phyloP scores from a whole-genome alignment of 2,888 invertebrate species.

The Perdita meconis region DNA sequence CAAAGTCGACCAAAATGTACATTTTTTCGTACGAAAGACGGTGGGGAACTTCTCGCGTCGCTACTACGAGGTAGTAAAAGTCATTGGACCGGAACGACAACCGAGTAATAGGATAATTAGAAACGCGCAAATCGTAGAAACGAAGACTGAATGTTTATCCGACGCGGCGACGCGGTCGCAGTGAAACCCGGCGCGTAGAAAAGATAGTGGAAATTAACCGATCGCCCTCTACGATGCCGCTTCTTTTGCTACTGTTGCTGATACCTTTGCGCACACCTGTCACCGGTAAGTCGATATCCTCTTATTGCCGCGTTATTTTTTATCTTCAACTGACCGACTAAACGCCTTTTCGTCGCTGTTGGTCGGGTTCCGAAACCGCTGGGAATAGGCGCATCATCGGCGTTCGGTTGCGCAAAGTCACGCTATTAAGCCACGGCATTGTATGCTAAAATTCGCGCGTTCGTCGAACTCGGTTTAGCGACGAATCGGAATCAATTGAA shows the following conservation, averaged over 20 bases:
- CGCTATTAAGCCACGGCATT: conserved; percentile 55
- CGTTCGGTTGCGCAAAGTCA: conserved; percentile 42
- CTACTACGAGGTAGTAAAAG: neutral
- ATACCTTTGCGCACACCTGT: conserved; percentile 28
- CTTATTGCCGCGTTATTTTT: neutral
- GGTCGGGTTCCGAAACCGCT: no score
- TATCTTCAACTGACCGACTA: neutral
- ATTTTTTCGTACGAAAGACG: neutral
- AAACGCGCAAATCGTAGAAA: neutral
- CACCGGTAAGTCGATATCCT: conserved; percentile 42
- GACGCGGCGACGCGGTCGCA: neutral
- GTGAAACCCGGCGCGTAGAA: neutral
- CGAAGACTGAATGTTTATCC: neutral
- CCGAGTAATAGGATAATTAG: no score
- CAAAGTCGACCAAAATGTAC: neutral
- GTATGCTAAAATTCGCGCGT: conserved; percentile 63
- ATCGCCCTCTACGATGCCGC: neutral
- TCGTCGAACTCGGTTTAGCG: neutral
- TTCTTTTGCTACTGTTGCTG: conserved; percentile 31
- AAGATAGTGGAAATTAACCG: neutral
- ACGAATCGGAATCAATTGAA: neutral
- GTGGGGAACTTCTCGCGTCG: neutral
- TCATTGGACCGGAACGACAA: neutral
- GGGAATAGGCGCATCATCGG: conserved; percentile 1
- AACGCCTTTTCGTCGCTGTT: no score